Percentiles rank a stretch among this genome's conserved stretches.
Conservation (phyloP, 2,797 vertebrate species). For the Microctenopoma steveboyesi region DNA sequence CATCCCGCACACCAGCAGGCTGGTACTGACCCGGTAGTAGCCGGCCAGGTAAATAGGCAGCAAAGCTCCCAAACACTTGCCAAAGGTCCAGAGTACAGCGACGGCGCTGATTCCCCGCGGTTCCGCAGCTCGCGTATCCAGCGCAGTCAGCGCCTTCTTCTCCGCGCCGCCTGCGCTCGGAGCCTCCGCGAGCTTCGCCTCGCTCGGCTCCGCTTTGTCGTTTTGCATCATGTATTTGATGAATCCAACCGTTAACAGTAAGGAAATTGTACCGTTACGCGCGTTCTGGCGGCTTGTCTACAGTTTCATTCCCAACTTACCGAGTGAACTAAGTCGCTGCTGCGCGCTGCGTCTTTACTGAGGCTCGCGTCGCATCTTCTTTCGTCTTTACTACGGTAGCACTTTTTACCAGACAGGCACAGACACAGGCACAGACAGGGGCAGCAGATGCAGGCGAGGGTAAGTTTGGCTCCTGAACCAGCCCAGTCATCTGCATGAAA, state of each 20-base stretch:
- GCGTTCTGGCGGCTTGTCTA: neutral
- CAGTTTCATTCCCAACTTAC: constrained; percentile 9
- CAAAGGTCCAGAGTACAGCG: constrained; percentile 84
- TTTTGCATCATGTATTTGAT: constrained; percentile 61
- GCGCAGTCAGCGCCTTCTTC: constrained; percentile 13
- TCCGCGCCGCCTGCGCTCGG: constrained; percentile 30
- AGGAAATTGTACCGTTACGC: neutral
- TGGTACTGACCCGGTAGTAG: constrained; percentile 85
- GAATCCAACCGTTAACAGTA: too few species aligned
- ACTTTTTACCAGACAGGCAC: too few species aligned
- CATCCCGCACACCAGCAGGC: constrained; percentile 83
- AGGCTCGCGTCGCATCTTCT: constrained; percentile 15
- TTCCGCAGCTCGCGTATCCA: neutral
- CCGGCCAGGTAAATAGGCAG: constrained; percentile 87
- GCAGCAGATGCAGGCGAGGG: neutral
- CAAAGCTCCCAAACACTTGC: constrained; percentile 84
- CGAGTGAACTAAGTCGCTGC: neutral
- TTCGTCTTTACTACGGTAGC: too few species aligned
- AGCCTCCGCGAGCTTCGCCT: constrained; percentile 37
- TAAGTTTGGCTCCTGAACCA: constrained; percentile 4
- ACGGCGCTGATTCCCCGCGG: constrained; percentile 74
- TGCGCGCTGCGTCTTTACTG: neutral
- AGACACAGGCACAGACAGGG: too few species aligned
- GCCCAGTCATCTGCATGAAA: constrained; percentile 66
- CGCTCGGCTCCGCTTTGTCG: constrained; percentile 60